Evolutionary conservation across 2,888 invertebrate species (phyloP), one percentile per base, ranked within the genome.

Genomic region (Eilema caniola): DNA sequence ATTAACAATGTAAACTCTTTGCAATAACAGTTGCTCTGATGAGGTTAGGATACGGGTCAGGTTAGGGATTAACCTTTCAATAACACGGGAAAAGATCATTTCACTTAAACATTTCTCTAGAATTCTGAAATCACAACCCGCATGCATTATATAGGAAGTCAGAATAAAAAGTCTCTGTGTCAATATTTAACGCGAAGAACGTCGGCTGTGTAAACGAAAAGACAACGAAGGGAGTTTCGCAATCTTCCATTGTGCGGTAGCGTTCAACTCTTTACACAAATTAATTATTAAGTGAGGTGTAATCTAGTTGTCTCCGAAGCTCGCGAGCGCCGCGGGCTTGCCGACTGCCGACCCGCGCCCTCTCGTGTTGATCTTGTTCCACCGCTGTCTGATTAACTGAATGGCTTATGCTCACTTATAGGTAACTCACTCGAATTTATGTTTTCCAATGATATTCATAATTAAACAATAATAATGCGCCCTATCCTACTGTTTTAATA

Each of bases 241-340:
- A 76, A 78, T 84, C 72, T 79, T 80, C 84, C 83, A 89, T 88
- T 86, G 88, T 88, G 76, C 72, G 77, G 79, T 75, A 81, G 82
- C 83, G 77, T 84, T 86, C 85, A 93, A 94, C 94, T 94, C 94
- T 93, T 94, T 94, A 88, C 89, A 90, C 90, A 90, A 87, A 89
- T 94, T 90, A 94, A 94, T 94, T 89, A 93, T 95, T 92, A 91
- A 88, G 80, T 86, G 87, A 83, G 85, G 87, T 87, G 86, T 92
- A 92, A 93, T 92, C 91, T 91, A 87, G 90, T 85, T 85, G 85
- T 84, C 84, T 83, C 84, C 78, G 78, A 68, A 68, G 37, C 53
- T 47, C 59, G 68, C 64, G 66, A 73, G 65, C 63, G 61, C 68
- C 71, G 66, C 78, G 70, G 73, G 76, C 71, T 73, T 66, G 71